These are phyloP conservation scores for Caenorhabditis parvicauda DNA, from an alignment of 2,888 invertebrate genomes.

Conservation along the genomic window DNA sequence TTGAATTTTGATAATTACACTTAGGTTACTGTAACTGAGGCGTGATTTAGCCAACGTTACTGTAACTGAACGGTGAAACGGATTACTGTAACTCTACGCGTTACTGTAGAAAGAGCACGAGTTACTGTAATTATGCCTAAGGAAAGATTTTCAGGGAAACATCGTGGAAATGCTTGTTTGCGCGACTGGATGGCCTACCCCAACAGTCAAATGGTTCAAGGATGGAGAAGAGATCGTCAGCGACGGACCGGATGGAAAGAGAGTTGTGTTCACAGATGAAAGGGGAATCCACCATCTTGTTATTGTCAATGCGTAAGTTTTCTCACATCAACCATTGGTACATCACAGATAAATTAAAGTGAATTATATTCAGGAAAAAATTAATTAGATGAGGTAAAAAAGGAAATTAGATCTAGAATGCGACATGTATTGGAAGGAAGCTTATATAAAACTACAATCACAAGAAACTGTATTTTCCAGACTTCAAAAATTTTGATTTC, in stretches of 20 bases:
- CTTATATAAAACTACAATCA: too few species aligned
- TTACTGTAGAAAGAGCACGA: too few species aligned
- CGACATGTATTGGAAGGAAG: not conserved
- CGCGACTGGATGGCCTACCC: conserved; percentile 63
- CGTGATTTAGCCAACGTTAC: too few species aligned
- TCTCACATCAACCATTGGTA: not conserved
- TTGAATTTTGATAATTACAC: too few species aligned
- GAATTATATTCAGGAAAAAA: too few species aligned
- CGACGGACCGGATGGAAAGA: conserved; percentile 52
- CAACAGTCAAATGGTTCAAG: conserved; percentile 64
- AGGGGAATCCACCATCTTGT: conserved; percentile 60
- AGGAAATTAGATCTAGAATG: not conserved
- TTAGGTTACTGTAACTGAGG: too few species aligned
- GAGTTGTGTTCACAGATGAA: conserved; percentile 60
- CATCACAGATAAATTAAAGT: too few species aligned
- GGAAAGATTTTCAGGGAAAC: conserved; percentile 47
- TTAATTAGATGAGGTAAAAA: not conserved
- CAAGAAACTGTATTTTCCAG: too few species aligned
- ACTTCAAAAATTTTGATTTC: too few species aligned
- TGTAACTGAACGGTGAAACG: too few species aligned
- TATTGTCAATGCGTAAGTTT: conserved; percentile 51
- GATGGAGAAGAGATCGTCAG: conserved; percentile 54
- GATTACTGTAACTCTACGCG: too few species aligned
- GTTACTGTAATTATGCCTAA: too few species aligned
- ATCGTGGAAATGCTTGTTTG: conserved; percentile 64